phyloP scores from a whole-genome alignment of 53 echinoderm and acorn worm genomes.

The Pentamera pediparva region DNA sequence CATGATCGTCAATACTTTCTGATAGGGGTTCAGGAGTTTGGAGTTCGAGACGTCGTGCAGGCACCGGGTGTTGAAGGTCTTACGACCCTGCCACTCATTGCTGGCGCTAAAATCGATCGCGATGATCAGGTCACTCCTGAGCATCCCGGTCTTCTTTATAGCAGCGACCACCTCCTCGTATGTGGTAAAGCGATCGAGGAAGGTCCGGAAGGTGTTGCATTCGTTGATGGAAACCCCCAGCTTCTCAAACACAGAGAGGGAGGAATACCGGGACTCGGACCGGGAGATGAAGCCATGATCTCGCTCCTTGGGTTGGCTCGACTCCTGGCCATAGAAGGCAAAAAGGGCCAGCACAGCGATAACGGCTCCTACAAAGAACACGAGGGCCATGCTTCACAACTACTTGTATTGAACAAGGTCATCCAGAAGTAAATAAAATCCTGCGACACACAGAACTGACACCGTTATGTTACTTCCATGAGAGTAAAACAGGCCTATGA shows the following conservation, averaged over 20 bases:
- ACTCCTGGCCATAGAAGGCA: constrained; percentile 1
- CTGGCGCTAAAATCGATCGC: constrained; percentile 96
- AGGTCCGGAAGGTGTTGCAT: constrained; percentile 76
- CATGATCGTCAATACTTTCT: constrained; percentile 75
- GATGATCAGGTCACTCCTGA: constrained; percentile 79
- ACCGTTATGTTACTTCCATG: too few species aligned
- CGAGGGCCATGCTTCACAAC: constrained; percentile 1
- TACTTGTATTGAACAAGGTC: not conserved
- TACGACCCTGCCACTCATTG: constrained; percentile 96
- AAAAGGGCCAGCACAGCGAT: constrained; percentile 10
- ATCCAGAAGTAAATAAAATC: too few species aligned
- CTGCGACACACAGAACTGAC: too few species aligned
- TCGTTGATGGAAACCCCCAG: constrained; percentile 73
- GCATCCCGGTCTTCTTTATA: constrained; percentile 85
- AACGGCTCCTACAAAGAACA: constrained; percentile 10
- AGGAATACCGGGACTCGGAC: constrained; percentile 54
- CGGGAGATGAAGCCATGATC: constrained; percentile 22
- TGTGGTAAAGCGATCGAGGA: constrained; percentile 72
- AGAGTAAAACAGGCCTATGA: too few species aligned
- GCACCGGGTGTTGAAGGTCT: constrained; percentile 49
- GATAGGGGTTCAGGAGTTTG: constrained; percentile 89
- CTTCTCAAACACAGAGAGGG: constrained; percentile 76
- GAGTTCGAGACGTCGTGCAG: constrained; percentile 71
- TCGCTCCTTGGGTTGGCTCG: constrained; percentile 5
- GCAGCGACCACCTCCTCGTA: constrained; percentile 80